phyloP scores from a whole-genome alignment of 2,113 vertebrate species.

The Actinemys pallida region DNA sequence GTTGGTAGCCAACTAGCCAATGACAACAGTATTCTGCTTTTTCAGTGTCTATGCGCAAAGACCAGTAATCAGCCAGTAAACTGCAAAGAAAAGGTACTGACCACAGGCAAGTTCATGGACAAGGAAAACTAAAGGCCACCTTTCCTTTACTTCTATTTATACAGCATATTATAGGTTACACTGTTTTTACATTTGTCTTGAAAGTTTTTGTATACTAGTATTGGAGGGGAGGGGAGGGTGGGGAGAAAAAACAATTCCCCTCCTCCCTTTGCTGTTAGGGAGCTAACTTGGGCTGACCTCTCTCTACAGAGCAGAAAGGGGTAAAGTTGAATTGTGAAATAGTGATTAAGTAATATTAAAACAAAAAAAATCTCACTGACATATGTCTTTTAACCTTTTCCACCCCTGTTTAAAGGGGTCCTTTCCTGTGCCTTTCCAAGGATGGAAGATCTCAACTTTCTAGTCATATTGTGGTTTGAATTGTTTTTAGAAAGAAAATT shows the following conservation, averaged over 20 bases:
- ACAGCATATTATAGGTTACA: neutral
- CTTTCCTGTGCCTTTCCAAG: too few species aligned
- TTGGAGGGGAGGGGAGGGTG: neutral
- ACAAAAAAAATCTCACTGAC: neutral
- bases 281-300: neutral
- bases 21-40: neutral
- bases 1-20: neutral
- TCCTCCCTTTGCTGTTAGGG: neutral
- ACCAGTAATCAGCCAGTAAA: accelerated
- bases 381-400: neutral
- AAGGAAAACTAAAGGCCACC: neutral
- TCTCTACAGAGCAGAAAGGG: neutral
- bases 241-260: neutral
- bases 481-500: neutral
- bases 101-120: neutral
- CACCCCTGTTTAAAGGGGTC: too few species aligned
- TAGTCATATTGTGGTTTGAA: neutral
- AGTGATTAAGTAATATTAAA: neutral
- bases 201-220: neutral
- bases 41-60: neutral
- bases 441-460: neutral
- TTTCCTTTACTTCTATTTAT: neutral
- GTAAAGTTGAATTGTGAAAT: neutral
- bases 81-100: neutral
- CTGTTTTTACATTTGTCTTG: neutral